These are phyloP conservation scores for Melanotaenia maccullochi DNA, from an alignment of 2,797 vertebrate species.

Conservation along the genomic window DNA sequence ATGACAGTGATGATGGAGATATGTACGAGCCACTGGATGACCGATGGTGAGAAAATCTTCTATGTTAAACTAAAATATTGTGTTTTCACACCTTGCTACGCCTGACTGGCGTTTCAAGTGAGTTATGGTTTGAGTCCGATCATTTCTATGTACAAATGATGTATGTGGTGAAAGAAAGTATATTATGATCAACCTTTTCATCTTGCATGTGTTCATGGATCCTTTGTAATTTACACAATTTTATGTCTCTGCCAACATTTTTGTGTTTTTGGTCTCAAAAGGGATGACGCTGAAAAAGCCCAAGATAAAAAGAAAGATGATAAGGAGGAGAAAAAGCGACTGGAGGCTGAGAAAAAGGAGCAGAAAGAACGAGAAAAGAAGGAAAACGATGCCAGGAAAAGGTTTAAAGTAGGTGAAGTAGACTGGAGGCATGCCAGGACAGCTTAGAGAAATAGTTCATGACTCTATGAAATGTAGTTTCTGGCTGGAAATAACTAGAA, in stretches of 20 bases:
- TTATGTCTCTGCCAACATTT: background rate
- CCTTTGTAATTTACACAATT: background rate
- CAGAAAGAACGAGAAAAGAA: slow-evolving; percentile 94
- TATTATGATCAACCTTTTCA: background rate
- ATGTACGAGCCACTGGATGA: slow-evolving; percentile 91
- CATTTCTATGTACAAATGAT: background rate
- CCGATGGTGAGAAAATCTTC: slow-evolving; percentile 79
- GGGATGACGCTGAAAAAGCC: slow-evolving; percentile 74
- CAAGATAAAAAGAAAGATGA: slow-evolving; percentile 85
- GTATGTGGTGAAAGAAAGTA: background rate
- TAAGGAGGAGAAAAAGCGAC: slow-evolving; percentile 87
- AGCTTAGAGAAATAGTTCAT: background rate
- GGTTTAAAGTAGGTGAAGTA: slow-evolving; percentile 89
- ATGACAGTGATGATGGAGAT: slow-evolving; percentile 84
- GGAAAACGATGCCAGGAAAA: slow-evolving; percentile 91
- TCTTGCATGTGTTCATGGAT: background rate
- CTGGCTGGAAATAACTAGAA: background rate
- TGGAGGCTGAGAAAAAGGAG: slow-evolving; percentile 89
- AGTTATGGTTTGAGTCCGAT: background rate
- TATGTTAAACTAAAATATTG: background rate
- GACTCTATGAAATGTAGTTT: background rate
- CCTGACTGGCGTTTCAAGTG: background rate
- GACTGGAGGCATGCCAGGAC: background rate
- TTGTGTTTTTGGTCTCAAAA: slow-evolving; percentile 18
- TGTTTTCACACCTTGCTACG: no score